Conservation (phyloP, 2,797 vertebrate species). For the Galagoides demidoff region DNA sequence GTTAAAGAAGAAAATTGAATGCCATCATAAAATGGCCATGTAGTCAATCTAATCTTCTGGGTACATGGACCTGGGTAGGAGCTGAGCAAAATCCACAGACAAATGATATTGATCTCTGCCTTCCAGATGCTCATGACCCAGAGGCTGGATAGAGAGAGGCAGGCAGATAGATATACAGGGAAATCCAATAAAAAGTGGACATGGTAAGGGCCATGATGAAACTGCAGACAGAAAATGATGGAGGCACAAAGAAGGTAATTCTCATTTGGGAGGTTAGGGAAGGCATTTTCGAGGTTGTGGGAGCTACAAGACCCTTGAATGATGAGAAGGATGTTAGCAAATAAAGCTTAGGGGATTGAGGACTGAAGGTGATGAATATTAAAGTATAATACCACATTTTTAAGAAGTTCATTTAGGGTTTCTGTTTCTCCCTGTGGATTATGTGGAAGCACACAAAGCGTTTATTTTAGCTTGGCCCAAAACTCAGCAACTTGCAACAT, state of each 20-base stretch:
- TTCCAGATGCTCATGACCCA: neutral
- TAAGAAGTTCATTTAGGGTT: neutral
- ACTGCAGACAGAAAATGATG: fast-evolving
- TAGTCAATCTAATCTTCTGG: neutral
- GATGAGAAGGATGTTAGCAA: neutral
- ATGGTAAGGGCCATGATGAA: neutral
- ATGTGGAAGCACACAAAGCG: neutral
- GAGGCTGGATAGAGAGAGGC: neutral
- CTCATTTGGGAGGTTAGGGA: neutral
- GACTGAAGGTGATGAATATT: neutral
- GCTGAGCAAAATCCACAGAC: neutral
- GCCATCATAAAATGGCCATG: neutral
- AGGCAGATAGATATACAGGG: neutral
- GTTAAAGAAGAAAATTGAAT: neutral
- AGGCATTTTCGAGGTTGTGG: neutral
- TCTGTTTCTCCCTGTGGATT: neutral
- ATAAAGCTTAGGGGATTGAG: neutral
- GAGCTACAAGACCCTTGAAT: neutral
- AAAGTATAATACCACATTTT: neutral
- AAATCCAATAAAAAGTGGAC: no score
- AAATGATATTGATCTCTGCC: neutral
- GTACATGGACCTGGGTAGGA: neutral
- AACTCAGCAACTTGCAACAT: neutral
- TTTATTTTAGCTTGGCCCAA: neutral
- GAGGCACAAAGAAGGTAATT: neutral